A percentile compares a stretch with the other conserved stretches of the same genome.
Conservation (phyloP, 2,888 invertebrate genomes). For the Malthinus seriepunctatus region DNA sequence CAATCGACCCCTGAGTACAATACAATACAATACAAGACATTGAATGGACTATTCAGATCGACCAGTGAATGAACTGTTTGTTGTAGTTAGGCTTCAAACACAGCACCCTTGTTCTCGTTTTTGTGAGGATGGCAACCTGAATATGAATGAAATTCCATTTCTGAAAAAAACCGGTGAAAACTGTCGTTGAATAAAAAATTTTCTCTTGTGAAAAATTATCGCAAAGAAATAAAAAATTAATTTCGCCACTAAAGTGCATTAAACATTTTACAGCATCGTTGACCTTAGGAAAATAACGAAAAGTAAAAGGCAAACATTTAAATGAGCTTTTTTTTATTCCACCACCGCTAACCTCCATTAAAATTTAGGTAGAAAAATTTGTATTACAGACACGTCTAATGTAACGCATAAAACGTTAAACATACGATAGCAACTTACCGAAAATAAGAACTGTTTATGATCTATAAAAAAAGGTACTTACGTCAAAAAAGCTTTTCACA, state of each 20-base stretch:
- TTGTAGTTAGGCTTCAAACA: too few relatives aligned
- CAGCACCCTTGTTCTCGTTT: too few relatives aligned
- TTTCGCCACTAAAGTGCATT: neutral
- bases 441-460: slow-evolving; percentile 21
- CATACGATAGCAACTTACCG: slow-evolving; percentile 15
- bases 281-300: slow-evolving; percentile 1
- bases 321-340: slow-evolving; percentile 3
- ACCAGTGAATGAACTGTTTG: too few relatives aligned
- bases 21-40: too few relatives aligned
- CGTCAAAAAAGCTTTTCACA: slow-evolving; percentile 9
- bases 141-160: too few relatives aligned
- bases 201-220: too few relatives aligned
- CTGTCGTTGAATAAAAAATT: too few relatives aligned
- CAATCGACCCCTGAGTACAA: too few relatives aligned
- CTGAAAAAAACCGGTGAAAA: too few relatives aligned
- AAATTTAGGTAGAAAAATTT: slow-evolving; percentile 15
- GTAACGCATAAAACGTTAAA: slow-evolving; percentile 17
- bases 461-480: slow-evolving; percentile 10
- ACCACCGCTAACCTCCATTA: slow-evolving; percentile 11
- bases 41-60: too few relatives aligned
- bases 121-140: too few relatives aligned
- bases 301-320: slow-evolving; percentile 3
- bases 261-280: slow-evolving; percentile 2
- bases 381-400: slow-evolving; percentile 17
- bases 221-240: slow-evolving; percentile 3